These are phyloP conservation scores for Cheirogaleus medius DNA, from an alignment of 2,113 vertebrate species.

Conservation along the genomic window DNA sequence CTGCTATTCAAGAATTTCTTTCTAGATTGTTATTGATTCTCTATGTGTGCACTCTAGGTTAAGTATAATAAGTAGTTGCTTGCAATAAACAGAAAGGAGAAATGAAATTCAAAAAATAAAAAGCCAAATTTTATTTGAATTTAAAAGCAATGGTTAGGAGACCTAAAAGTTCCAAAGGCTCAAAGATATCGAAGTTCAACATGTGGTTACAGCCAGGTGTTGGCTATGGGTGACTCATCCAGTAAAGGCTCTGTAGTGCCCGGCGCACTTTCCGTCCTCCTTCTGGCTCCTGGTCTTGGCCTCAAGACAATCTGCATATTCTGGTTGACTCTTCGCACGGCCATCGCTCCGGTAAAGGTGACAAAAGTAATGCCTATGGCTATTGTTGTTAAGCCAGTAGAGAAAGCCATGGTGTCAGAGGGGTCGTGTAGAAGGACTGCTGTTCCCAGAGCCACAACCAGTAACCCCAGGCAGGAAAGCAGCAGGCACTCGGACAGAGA, in stretches of 20 bases:
- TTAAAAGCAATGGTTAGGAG: neutral
- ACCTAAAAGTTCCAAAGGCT: neutral
- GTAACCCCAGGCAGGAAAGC: neutral
- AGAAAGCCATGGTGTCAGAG: neutral
- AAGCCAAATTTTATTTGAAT: neutral
- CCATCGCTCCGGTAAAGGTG: fast-evolving
- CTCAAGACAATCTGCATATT: fast-evolving
- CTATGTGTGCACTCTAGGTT: no score
- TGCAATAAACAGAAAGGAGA: no score
- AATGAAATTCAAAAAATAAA: no score
- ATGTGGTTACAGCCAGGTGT: neutral
- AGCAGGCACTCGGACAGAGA: neutral
- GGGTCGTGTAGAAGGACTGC: fast-evolving
- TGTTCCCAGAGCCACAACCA: neutral
- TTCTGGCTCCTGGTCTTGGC: fast-evolving
- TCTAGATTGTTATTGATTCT: no score
- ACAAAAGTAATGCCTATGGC: fast-evolving
- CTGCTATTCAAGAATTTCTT: no score
- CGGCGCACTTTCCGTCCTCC: fast-evolving
- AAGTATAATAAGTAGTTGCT: no score
- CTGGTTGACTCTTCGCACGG: neutral
- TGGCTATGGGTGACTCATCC: neutral
- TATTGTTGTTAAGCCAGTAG: neutral
- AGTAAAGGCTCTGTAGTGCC: fast-evolving
- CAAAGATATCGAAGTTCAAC: neutral